Evolutionary conservation across 2,113 vertebrate species (phyloP).

Genomic region (Tetrax tetrax): DNA sequence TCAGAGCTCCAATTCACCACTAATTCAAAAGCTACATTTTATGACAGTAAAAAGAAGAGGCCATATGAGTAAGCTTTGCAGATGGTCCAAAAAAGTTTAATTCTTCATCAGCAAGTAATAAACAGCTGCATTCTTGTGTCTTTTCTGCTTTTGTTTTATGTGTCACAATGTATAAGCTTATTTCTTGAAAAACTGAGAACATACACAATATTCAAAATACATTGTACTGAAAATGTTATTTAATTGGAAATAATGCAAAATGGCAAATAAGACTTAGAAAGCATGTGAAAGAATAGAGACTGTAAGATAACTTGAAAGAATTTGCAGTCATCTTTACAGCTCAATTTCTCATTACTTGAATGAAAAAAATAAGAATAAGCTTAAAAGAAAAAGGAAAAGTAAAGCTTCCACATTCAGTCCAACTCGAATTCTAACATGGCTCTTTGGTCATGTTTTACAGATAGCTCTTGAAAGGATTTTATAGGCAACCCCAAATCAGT

Average conservation of each 20-base stretch:
- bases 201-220: conserved; percentile 53
- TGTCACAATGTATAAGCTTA: conserved; percentile 47
- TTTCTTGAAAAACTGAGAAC: conserved; percentile 57
- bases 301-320: not conserved
- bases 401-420: not conserved
- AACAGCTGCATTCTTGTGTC: conserved; percentile 47
- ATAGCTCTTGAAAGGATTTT: not conserved
- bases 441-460: not conserved
- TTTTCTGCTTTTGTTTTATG: conserved; percentile 53
- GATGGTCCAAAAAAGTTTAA: conserved; percentile 68
- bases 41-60: conserved; percentile 54
- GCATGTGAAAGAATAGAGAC: not conserved
- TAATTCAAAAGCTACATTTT: conserved; percentile 70
- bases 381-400: not conserved
- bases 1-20: conserved; percentile 53
- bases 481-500: not conserved
- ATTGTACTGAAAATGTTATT: conserved; percentile 45
- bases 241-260: conserved; percentile 40
- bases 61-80: conserved; percentile 67
- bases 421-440: not conserved
- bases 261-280: not conserved
- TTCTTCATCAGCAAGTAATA: conserved; percentile 66
- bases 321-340: not conserved
- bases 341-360: not conserved
- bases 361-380: not conserved